Conservation (phyloP, 2,888 invertebrate species). For the Monoplex corrugatus region DNA sequence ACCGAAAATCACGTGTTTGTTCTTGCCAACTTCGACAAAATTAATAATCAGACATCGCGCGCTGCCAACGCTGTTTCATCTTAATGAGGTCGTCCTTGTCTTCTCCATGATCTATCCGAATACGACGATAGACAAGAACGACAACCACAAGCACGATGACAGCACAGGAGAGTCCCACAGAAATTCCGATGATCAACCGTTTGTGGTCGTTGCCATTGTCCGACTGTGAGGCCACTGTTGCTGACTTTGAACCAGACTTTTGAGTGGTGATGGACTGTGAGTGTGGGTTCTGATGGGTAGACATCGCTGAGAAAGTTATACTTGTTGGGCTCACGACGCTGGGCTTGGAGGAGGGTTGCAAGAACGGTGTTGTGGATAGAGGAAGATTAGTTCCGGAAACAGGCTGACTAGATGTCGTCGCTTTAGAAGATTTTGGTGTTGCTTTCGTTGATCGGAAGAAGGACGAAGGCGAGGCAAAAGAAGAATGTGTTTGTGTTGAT, state of each 20-base stretch:
- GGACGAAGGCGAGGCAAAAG: background rate
- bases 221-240: background rate
- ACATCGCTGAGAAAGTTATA: background rate
- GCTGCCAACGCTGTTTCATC: background rate
- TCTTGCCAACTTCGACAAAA: background rate
- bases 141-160: background rate
- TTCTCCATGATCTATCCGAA: background rate
- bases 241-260: background rate
- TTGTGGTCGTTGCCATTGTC: background rate
- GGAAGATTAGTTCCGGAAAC: background rate
- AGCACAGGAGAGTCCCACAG: background rate
- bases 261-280: background rate
- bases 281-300: background rate
- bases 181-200: background rate
- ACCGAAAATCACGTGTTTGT: background rate
- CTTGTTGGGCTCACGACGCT: too few relatives aligned
- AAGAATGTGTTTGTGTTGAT: background rate
- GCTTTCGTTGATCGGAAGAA: background rate
- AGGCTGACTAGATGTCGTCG: background rate
- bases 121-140: constrained; percentile 9
- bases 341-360: background rate
- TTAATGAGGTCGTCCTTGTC: background rate
- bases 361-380: background rate
- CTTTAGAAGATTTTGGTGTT: background rate
- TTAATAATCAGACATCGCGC: background rate